Conservation (phyloP, 2,888 invertebrate genomes). For the Arge pagana region DNA sequence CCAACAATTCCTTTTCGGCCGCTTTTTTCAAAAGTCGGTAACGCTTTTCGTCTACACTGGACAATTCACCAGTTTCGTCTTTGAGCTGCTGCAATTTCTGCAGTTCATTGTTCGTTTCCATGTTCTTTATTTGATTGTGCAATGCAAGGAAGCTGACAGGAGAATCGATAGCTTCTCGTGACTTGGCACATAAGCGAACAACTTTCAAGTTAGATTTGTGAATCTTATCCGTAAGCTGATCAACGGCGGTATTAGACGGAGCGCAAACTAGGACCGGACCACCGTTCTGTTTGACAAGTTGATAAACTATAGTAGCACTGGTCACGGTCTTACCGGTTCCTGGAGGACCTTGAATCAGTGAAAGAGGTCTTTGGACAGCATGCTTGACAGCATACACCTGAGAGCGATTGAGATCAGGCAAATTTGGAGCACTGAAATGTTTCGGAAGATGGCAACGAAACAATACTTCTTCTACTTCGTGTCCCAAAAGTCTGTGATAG, state of each 20-base stretch:
- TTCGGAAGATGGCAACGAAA: constrained; percentile 93
- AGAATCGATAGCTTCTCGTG: constrained; percentile 96
- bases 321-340: constrained; percentile 99
- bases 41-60: constrained; percentile 92
- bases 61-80: constrained; percentile 97
- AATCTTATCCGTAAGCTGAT: constrained; percentile 98
- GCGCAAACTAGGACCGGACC: constrained; percentile 97
- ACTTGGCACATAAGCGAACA: constrained; percentile 95
- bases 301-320: constrained; percentile 98
- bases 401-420: constrained; percentile 96
- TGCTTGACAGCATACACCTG: constrained; percentile 99
- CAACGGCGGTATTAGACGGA: constrained; percentile 98
- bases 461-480: constrained; percentile 90
- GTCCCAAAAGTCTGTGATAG: constrained; percentile 93
- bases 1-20: constrained; percentile 86
- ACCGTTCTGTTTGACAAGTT: constrained; percentile 91
- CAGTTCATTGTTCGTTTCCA: constrained; percentile 91
- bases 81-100: constrained; percentile 95
- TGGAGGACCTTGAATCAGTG: constrained; percentile 96
- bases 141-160: constrained; percentile 95
- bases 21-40: constrained; percentile 89
- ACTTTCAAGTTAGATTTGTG: constrained; percentile 93
- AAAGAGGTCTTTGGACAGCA: constrained; percentile 92
- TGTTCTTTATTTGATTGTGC: constrained; percentile 95
- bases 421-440: constrained; percentile 94